Conservation (phyloP, 2,888 invertebrate species). For the Lathronympha strigana region DNA sequence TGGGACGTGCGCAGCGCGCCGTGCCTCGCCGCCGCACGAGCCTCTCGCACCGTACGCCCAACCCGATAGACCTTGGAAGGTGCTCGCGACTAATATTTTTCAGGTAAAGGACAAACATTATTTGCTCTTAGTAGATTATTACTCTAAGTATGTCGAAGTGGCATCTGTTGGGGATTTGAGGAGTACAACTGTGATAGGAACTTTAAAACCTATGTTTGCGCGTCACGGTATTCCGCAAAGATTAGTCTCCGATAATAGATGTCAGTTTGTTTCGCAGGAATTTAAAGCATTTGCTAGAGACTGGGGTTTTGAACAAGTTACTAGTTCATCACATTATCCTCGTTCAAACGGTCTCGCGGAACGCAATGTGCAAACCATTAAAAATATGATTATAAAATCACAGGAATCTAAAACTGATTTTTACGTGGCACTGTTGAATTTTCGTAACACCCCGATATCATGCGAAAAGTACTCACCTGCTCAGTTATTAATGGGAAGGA, state of each 20-base stretch:
- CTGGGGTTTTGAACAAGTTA: constrained; percentile 33
- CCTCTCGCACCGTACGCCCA: constrained; percentile 28
- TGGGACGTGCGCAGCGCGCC: constrained; percentile 27
- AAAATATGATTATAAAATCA: constrained; percentile 27
- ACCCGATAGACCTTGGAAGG: no score
- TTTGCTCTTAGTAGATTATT: no score
- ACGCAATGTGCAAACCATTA: constrained; percentile 28
- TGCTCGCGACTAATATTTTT: no score
- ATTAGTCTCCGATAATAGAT: not conserved
- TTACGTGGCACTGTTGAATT: constrained; percentile 17
- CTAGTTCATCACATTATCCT: constrained; percentile 29
- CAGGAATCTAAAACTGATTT: not conserved
- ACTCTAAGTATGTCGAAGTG: no score
- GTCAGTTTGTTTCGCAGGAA: constrained; percentile 20
- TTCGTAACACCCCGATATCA: constrained; percentile 33
- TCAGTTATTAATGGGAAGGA: constrained; percentile 33
- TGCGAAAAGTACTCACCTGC: constrained; percentile 35
- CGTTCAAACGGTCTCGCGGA: constrained; percentile 36
- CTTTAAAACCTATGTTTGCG: not conserved
- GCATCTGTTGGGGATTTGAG: no score
- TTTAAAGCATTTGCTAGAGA: constrained; percentile 15
- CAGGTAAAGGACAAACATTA: no score
- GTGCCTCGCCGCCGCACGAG: constrained; percentile 32
- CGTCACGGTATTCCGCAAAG: constrained; percentile 34
- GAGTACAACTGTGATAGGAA: no score